phyloP scores from a whole-genome alignment of 2,113 vertebrate species.

The Gallinago media region DNA sequence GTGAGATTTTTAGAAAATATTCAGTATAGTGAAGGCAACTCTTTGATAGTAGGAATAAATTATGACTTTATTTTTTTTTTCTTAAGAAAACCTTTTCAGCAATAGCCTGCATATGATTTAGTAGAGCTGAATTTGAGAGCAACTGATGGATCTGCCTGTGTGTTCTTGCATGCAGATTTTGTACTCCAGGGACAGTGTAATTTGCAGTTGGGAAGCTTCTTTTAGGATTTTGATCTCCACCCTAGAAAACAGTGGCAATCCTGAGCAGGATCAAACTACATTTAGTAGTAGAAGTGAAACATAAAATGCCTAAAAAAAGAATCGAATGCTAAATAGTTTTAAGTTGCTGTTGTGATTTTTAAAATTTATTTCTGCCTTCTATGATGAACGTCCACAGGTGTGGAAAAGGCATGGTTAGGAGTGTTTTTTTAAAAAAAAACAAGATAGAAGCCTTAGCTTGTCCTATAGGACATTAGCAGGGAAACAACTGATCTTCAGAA shows the following conservation, averaged over 20 bases:
- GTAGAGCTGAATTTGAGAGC: background rate
- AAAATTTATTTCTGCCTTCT: background rate
- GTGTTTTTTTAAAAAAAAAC: background rate
- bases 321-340: background rate
- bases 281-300: background rate
- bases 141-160: background rate
- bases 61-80: background rate
- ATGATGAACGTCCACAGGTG: background rate
- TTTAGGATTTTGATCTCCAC: constrained; percentile 49
- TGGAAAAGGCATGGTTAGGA: background rate
- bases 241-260: background rate
- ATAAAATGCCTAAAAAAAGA: background rate
- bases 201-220: constrained; percentile 50
- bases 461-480: background rate
- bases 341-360: background rate
- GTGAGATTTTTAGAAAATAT: background rate
- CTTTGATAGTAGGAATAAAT: background rate
- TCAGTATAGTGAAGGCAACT: background rate
- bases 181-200: constrained; percentile 25
- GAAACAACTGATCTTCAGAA: background rate
- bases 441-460: background rate
- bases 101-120: background rate
- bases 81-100: background rate
- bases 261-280: background rate
- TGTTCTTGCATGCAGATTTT: background rate